Evolutionary conservation across 2,113 vertebrate genomes (phyloP).

Genomic region (Phrynosoma platyrhinos): DNA sequence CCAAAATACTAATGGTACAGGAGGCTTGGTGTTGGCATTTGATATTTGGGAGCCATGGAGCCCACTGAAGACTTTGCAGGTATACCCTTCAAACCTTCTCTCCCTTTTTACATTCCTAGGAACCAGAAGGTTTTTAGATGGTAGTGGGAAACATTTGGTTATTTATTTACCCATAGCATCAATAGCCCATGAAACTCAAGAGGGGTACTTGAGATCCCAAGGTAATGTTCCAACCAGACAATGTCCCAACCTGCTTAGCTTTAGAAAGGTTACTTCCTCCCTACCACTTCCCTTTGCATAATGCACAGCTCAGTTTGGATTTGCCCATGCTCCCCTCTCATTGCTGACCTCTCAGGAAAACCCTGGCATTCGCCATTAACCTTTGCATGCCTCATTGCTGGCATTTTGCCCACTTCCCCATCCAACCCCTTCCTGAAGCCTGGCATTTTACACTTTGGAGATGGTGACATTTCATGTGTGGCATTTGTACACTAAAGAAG

Average conservation of each 20-base stretch:
- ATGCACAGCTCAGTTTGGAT: not conserved
- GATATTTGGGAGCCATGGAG: no score
- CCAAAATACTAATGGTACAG: no score
- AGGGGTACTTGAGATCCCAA: not conserved
- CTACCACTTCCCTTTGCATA: no score
- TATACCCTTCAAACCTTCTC: no score
- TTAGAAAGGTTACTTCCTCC: not conserved
- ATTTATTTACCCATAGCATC: not conserved
- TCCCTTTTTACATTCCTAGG: no score
- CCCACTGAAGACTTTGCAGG: no score
- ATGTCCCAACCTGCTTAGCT: not conserved
- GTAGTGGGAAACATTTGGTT: not conserved
- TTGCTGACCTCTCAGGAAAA: not conserved
- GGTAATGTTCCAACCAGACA: not conserved
- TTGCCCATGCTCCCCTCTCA: not conserved
- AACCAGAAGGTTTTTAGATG: no score
- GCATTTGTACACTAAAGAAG: conserved; percentile 53
- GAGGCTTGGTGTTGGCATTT: no score
- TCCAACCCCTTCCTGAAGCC: conserved; percentile 9
- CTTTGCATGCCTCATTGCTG: not conserved
- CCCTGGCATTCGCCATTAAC: not conserved
- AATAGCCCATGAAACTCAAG: not conserved
- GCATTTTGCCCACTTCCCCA: conserved; percentile 2
- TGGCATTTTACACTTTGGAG: conserved; percentile 68
- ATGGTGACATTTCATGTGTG: conserved; percentile 70